A percentile compares a stretch with the other conserved stretches of the same genome.
Evolutionary conservation across 2,113 vertebrate species (phyloP).

Genomic region (Physeter macrocephalus): DNA sequence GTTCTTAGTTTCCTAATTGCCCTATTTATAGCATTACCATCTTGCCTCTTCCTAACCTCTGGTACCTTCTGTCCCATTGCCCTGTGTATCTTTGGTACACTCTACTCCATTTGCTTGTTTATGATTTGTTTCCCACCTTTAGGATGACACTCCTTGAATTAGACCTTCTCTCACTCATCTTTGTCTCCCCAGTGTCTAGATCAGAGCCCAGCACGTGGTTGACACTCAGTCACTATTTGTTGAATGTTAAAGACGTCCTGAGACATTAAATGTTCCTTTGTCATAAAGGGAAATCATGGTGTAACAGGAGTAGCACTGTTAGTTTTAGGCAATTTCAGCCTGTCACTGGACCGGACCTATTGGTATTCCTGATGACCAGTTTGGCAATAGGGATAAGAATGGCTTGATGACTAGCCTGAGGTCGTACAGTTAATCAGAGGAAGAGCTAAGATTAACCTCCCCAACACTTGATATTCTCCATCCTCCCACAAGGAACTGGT

Average conservation of each 20-base stretch:
- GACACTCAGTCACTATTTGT: neutral
- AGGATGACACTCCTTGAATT: neutral
- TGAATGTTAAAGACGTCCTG: neutral
- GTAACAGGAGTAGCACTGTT: neutral
- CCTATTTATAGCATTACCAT: neutral
- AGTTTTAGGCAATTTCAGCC: neutral
- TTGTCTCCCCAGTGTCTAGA: neutral
- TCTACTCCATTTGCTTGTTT: neutral
- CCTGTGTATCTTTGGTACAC: neutral
- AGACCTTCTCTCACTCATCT: neutral
- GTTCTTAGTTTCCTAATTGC: neutral
- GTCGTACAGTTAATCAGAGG: neutral
- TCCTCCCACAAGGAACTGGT: neutral
- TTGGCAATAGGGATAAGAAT: neutral
- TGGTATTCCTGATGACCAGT: neutral
- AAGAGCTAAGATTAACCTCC: neutral
- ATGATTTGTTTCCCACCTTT: neutral
- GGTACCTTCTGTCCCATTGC: neutral
- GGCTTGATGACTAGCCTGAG: neutral
- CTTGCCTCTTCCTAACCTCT: neutral
- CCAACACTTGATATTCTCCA: neutral
- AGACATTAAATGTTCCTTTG: neutral
- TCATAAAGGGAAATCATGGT: neutral
- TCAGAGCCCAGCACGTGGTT: neutral
- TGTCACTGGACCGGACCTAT: neutral